phyloP scores from a whole-genome alignment of 2,113 vertebrate genomes.

The Colossoma macropomum region DNA sequence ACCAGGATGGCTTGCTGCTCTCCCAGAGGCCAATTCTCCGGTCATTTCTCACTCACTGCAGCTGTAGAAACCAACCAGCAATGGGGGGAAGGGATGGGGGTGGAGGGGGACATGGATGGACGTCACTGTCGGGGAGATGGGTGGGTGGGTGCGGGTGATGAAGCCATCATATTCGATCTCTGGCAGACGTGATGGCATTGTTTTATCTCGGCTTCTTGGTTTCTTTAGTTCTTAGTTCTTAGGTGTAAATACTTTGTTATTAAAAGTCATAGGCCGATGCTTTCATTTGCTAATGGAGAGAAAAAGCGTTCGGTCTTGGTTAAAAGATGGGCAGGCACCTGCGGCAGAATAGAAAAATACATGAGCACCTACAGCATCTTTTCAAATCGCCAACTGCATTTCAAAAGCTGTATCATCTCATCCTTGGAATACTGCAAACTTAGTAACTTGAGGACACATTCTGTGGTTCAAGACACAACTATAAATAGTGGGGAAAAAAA shows the following conservation, averaged over 20 bases:
- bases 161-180: slow-evolving; percentile 55
- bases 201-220: slow-evolving; percentile 42
- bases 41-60: slow-evolving; percentile 85
- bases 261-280: slow-evolving; percentile 51
- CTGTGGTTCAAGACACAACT: neutral
- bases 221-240: neutral
- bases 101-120: slow-evolving; percentile 14
- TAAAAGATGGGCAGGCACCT: slow-evolving; percentile 7
- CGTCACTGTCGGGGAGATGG: slow-evolving; percentile 33
- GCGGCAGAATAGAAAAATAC: neutral
- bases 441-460: neutral
- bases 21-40: slow-evolving; percentile 85
- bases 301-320: slow-evolving; percentile 16
- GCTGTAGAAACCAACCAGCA: slow-evolving; percentile 81
- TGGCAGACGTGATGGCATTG: slow-evolving; percentile 20
- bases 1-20: slow-evolving; percentile 85
- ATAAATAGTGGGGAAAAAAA: neutral
- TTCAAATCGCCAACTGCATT: too few species aligned
- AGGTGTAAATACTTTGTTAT: slow-evolving; percentile 57
- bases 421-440: neutral
- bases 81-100: slow-evolving; percentile 54
- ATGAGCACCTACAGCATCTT: neutral
- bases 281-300: slow-evolving; percentile 36
- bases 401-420: neutral
- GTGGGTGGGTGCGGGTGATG: slow-evolving; percentile 48